phyloP scores from a whole-genome alignment of 2,888 invertebrate species.

The Drosophila affinis region DNA sequence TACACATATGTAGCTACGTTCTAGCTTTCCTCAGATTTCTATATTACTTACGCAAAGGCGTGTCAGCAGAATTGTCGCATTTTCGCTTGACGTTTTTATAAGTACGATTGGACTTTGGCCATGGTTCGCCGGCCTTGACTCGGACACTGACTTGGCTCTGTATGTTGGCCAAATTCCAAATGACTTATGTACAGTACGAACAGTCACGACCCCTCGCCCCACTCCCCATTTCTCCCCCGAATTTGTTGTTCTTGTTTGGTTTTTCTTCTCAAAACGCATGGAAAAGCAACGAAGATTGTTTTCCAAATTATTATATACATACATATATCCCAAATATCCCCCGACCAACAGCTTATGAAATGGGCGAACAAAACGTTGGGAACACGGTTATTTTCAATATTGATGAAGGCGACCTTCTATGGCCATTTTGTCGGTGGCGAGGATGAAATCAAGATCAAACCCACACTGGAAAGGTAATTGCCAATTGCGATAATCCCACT shows the following conservation, averaged over 20 bases:
- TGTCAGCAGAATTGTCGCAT: slow-evolving; percentile 18
- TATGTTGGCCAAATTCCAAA: slow-evolving; percentile 46
- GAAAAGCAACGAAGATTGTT: too few species aligned
- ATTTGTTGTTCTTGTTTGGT: background rate
- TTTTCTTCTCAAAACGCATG: background rate
- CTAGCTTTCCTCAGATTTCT: background rate
- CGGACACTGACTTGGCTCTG: slow-evolving; percentile 14
- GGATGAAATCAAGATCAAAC: slow-evolving; percentile 93
- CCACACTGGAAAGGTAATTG: slow-evolving; percentile 90
- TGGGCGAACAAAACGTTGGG: slow-evolving; percentile 90
- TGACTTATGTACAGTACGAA: slow-evolving; percentile 45
- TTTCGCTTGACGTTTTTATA: background rate
- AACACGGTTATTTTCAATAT: slow-evolving; percentile 89
- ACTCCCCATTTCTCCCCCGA: too few species aligned
- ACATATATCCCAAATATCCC: background rate
- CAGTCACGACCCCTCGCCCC: background rate
- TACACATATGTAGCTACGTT: background rate
- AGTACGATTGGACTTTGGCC: slow-evolving; percentile 39
- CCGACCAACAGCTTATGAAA: slow-evolving; percentile 92
- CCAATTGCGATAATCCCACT: slow-evolving; percentile 58
- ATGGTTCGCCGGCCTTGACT: slow-evolving; percentile 36
- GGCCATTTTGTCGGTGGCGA: slow-evolving; percentile 99
- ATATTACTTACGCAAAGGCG: background rate
- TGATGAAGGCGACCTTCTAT: slow-evolving; percentile 98
- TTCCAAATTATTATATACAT: too few species aligned